Conservation (phyloP, 1,140 invertebrate genomes). For the Nebria ingens region DNA sequence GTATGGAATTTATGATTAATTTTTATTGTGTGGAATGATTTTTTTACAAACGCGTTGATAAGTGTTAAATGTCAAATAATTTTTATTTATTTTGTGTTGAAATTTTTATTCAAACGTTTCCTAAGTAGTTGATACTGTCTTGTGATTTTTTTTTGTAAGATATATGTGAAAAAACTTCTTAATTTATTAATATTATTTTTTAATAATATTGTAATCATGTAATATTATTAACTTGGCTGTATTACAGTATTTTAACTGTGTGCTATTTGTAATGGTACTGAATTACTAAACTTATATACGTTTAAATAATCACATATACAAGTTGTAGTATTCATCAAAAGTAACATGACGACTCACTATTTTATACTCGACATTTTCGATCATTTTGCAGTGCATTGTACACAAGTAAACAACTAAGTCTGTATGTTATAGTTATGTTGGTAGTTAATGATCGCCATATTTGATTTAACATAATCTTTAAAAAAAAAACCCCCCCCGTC, state of each 20-base stretch:
- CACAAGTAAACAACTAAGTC: too few species aligned
- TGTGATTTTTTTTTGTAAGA: constrained; percentile 6
- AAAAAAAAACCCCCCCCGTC: too few species aligned
- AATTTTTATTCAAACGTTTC: background rate
- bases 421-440: too few species aligned
- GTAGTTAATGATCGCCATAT: too few species aligned
- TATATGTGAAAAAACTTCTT: background rate
- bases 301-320: background rate
- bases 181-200: constrained; percentile 9
- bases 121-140: background rate
- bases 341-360: too few species aligned
- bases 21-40: background rate
- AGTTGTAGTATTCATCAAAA: too few species aligned
- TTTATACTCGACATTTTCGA: constrained; percentile 8
- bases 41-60: background rate
- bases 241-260: constrained; percentile 7
- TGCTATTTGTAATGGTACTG: background rate
- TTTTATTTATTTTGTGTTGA: background rate
- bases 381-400: constrained; percentile 6
- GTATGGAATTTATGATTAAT: background rate
- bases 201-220: background rate
- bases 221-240: background rate
- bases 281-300: background rate
- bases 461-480: too few species aligned
- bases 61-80: background rate